Percentiles rank a stretch among this genome's conserved stretches.
These are phyloP conservation scores for Danio jaintianensis DNA, from an alignment of 2,797 vertebrate genomes.

Conservation along the genomic window DNA sequence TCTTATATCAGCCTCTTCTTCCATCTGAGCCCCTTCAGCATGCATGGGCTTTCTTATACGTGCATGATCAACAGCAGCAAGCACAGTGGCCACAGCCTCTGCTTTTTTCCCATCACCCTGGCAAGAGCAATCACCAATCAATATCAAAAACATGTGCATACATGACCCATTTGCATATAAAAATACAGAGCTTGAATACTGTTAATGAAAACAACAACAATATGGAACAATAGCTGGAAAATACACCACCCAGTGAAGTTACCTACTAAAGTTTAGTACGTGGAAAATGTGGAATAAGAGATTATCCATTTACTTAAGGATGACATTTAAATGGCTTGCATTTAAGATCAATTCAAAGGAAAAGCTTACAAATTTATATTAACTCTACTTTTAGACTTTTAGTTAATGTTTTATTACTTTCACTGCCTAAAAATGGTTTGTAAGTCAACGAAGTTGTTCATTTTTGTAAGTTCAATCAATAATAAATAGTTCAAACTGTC, in stretches of 20 bases:
- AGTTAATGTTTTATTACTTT: no score
- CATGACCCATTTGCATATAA: conserved; percentile 34
- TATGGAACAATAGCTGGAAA: not conserved
- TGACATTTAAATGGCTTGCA: not conserved
- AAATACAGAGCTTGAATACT: conserved; percentile 1
- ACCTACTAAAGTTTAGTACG: conserved; percentile 13
- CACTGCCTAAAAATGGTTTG: not conserved
- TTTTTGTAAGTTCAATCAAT: not conserved
- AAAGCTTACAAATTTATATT: not conserved
- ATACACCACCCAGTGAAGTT: conserved; percentile 13
- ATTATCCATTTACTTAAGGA: not conserved
- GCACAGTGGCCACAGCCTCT: conserved; percentile 93
- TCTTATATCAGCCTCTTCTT: conserved; percentile 81
- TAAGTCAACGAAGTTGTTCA: not conserved
- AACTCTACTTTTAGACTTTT: not conserved
- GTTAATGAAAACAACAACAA: not conserved
- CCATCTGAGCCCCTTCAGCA: conserved; percentile 76
- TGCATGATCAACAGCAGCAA: conserved; percentile 91
- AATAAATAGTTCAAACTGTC: not conserved
- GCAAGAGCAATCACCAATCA: conserved; percentile 62
- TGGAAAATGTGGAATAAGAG: not conserved
- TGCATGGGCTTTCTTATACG: conserved; percentile 82
- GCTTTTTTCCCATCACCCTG: conserved; percentile 87
- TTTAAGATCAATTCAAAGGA: not conserved
- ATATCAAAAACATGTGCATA: conserved; percentile 54